Evolutionary conservation across 2,888 invertebrate genomes (phyloP).

Genomic region (Agonopterix alstromeriana): DNA sequence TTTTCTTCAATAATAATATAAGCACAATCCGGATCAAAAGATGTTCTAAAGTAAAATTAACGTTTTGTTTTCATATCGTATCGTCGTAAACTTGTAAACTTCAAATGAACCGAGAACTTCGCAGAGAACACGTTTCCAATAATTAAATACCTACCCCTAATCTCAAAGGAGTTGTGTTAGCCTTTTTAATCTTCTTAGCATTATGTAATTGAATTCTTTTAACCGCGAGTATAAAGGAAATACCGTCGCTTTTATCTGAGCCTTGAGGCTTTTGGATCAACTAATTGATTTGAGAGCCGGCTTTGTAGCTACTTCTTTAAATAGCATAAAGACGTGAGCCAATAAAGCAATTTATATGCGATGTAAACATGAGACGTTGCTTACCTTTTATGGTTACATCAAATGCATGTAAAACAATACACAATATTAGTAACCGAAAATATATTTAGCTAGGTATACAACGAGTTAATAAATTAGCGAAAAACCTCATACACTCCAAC

Average conservation of each 20-base stretch:
- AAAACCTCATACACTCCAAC: too few relatives aligned
- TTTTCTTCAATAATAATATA: too few relatives aligned
- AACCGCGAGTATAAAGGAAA: slow-evolving; percentile 64
- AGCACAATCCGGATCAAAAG: too few relatives aligned
- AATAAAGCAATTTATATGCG: slow-evolving; percentile 9
- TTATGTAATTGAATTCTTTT: slow-evolving; percentile 72
- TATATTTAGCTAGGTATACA: too few relatives aligned
- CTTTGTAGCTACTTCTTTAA: slow-evolving; percentile 40
- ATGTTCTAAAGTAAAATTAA: not conserved
- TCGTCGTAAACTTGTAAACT: slow-evolving; percentile 25
- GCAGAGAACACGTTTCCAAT: slow-evolving; percentile 41
- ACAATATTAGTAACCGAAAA: too few relatives aligned
- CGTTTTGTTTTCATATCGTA: slow-evolving; percentile 9
- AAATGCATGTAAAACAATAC: too few relatives aligned
- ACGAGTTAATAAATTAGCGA: too few relatives aligned
- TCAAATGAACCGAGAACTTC: slow-evolving; percentile 31
- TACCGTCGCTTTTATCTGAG: slow-evolving; percentile 58
- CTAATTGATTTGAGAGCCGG: slow-evolving; percentile 54
- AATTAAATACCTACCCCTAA: slow-evolving; percentile 51
- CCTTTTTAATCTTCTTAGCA: slow-evolving; percentile 66
- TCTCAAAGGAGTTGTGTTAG: slow-evolving; percentile 62
- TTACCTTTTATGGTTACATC: slow-evolving; percentile 1
- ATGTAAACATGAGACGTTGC: slow-evolving; percentile 5
- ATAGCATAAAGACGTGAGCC: slow-evolving; percentile 24
- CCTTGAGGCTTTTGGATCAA: slow-evolving; percentile 48